Evolutionary conservation across 2,888 invertebrate species (phyloP).

Genomic region (Cerastis rubricosa): DNA sequence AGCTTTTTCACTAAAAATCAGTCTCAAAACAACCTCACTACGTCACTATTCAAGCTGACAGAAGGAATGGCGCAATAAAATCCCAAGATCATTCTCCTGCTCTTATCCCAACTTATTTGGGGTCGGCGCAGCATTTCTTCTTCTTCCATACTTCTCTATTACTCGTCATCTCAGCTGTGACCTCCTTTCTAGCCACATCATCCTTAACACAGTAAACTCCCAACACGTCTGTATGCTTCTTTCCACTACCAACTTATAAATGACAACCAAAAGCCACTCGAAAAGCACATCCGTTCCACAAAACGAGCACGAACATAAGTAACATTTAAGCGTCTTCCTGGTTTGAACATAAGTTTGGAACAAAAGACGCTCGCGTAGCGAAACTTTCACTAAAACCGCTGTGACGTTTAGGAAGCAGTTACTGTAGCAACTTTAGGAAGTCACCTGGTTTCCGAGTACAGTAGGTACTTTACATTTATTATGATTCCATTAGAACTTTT

Average conservation of each 20-base stretch:
- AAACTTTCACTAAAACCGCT: constrained; percentile 37
- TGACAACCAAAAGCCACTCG: constrained; percentile 10
- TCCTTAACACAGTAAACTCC: not conserved
- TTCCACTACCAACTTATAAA: not conserved
- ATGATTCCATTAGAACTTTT: constrained; percentile 13
- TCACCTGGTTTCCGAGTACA: constrained; percentile 30
- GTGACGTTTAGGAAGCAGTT: constrained; percentile 48
- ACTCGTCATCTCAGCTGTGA: no score
- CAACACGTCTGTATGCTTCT: not conserved
- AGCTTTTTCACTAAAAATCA: no score
- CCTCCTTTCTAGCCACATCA: no score
- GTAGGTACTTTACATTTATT: constrained; percentile 22
- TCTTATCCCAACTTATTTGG: no score
- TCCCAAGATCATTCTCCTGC: no score
- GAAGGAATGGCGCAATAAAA: not conserved
- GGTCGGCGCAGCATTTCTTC: no score
- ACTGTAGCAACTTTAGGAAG: constrained; percentile 32
- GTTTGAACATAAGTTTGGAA: constrained; percentile 33
- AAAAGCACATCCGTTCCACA: not conserved
- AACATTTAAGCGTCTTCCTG: constrained; percentile 25
- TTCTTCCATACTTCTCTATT: no score
- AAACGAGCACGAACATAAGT: constrained; percentile 7
- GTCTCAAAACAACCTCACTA: not conserved
- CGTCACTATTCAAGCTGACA: not conserved
- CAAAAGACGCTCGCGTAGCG: constrained; percentile 37